Evolutionary conservation across 2,797 vertebrate genomes (phyloP).

Genomic region (Gymnoscopelus microlampas): DNA sequence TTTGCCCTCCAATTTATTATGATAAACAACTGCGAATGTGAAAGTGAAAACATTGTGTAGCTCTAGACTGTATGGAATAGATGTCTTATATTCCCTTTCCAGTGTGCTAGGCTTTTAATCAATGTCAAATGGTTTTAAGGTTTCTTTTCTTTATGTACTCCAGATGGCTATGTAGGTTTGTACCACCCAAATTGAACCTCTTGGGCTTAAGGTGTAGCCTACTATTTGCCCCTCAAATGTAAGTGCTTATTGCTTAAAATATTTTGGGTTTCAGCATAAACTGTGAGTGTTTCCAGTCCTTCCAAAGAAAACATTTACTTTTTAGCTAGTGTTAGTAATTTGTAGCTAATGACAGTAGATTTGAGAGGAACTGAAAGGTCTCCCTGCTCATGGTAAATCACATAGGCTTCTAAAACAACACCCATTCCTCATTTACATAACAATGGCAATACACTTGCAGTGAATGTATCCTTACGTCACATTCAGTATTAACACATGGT

Average conservation of each 20-base stretch:
- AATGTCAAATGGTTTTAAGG: background rate
- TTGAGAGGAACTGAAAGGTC: conserved; percentile 18
- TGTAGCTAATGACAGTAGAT: background rate
- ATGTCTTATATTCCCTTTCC: background rate
- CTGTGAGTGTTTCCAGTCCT: background rate
- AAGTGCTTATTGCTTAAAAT: too few species aligned
- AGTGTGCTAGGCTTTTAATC: background rate
- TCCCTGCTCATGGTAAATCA: conserved; percentile 50
- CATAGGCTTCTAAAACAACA: conserved; percentile 12
- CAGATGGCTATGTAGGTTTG: conserved; percentile 53
- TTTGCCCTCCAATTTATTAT: conserved; percentile 13
- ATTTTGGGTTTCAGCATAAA: conserved; percentile 10
- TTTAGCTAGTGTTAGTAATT: too few species aligned
- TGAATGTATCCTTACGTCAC: conserved; percentile 44
- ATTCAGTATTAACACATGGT: conserved; percentile 8
- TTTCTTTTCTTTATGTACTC: conserved; percentile 47
- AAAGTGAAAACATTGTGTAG: background rate
- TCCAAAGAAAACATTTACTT: background rate
- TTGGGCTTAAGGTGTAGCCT: conserved; percentile 35
- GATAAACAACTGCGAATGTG: conserved; percentile 8
- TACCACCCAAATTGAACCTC: conserved; percentile 60
- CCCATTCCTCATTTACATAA: background rate
- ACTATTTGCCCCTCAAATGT: too few species aligned
- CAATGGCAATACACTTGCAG: conserved; percentile 1
- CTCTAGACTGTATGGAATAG: background rate